Evolutionary conservation across 2,797 vertebrate species (phyloP), one percentile per base, ranked within the genome.

Genomic region (Helicolenus hilgendorfi): DNA sequence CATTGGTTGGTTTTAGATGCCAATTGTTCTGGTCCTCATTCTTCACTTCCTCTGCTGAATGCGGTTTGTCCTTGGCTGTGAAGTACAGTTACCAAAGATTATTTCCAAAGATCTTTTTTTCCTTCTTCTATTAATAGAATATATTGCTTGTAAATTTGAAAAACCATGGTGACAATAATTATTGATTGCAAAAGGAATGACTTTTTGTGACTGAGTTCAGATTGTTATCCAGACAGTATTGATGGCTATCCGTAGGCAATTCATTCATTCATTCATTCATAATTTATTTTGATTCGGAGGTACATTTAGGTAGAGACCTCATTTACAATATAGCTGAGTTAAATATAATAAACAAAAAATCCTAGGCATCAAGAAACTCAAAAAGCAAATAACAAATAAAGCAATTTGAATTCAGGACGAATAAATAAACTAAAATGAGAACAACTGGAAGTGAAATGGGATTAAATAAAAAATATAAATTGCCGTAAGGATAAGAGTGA

Each of bases 221-320:
- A 38, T 8, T 65, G 14, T 55, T 35, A n/a, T 63, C 13, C 41
- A n/a, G 7, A n/a, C 20, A 56, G 36, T 13, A 63, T 27, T 60
- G 8, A 59, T 31, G 3, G 1, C 33, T 68, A 18, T 75, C n/a
- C 59, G 35, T 33, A 18, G 20, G 13, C 11, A 33, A 55, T 33
- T 33, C 6, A 0, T 0, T 3, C 3, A 45, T 45, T 45, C 0
- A 45, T 45, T 45, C 41, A 45, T 15, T 15, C 14, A 0, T 6
- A 45, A 18, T 45, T 3, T 6, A 45, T 45, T 45, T 3, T 18
- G 18, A 45, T 15, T 45, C 6, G 15, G 15, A 1, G 0, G 18
- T 0, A 45, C 15, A 0, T 18, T 45, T 15, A 45, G 41, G 41
- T 7, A 1, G 41, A 45, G 6, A 45, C 41, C 41, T 45, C 41